Conservation (phyloP, 2,113 vertebrate species). For the Psittacula cyanocephala region DNA sequence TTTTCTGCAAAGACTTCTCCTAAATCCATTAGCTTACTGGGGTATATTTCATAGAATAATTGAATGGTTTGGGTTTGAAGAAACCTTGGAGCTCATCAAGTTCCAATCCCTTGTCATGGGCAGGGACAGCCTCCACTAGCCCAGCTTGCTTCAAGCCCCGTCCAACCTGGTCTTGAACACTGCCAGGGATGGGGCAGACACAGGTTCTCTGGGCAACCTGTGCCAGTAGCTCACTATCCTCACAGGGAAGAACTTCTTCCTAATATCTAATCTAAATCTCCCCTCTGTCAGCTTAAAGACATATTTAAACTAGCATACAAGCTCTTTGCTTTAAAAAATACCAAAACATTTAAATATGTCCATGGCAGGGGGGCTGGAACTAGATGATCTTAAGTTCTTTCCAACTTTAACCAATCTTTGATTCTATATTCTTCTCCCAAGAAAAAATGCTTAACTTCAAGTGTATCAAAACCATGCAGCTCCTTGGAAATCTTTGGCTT, state of each 20-base stretch:
- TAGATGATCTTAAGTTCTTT: neutral
- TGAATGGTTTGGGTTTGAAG: no score
- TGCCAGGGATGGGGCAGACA: neutral
- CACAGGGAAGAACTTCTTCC: neutral
- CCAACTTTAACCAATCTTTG: neutral
- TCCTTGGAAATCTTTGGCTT: constrained; percentile 1
- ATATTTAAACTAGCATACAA: neutral
- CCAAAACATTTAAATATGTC: neutral
- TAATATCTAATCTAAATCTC: neutral
- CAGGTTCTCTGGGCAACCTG: neutral
- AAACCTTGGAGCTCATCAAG: no score
- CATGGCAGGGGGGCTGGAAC: neutral
- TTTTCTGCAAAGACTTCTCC: neutral
- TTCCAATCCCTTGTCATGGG: neutral
- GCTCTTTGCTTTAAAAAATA: constrained; percentile 5
- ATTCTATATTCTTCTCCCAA: neutral
- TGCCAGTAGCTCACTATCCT: neutral
- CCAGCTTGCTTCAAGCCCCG: neutral
- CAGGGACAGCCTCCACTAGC: neutral
- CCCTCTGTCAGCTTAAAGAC: neutral
- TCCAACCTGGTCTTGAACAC: neutral
- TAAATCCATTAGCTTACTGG: constrained; percentile 20
- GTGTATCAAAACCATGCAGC: neutral
- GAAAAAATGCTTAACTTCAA: neutral
- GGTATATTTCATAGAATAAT: neutral